These are phyloP conservation scores for Actinia tenebrosa DNA, from an alignment of 64 coral and sea anemone species.

Conservation along the genomic window DNA sequence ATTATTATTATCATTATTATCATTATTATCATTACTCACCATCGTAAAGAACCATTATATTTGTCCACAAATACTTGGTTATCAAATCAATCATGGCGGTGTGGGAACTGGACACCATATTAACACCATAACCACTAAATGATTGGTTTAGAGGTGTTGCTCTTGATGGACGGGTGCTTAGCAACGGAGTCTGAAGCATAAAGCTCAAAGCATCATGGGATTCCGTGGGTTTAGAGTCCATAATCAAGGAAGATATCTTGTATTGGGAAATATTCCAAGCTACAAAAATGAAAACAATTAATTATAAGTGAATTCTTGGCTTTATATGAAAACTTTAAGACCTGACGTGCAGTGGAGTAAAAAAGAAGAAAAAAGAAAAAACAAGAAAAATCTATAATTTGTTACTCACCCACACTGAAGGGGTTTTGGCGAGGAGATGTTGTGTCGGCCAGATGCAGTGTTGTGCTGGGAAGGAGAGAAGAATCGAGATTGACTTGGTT, in stretches of 20 bases:
- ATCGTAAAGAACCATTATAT: conserved; percentile 14
- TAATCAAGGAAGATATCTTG: background rate
- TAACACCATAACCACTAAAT: background rate
- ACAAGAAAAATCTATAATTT: too few species aligned
- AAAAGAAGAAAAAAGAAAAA: too few species aligned
- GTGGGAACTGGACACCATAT: background rate
- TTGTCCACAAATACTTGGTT: conserved; percentile 1
- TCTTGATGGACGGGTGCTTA: conserved; percentile 1
- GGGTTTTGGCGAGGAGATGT: background rate
- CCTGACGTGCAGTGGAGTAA: too few species aligned
- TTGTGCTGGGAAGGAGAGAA: background rate
- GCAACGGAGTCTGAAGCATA: background rate
- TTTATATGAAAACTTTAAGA: too few species aligned
- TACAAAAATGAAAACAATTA: background rate
- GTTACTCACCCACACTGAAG: background rate
- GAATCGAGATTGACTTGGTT: background rate
- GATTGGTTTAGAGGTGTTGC: background rate
- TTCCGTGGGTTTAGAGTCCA: background rate
- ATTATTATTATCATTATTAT: too few species aligned
- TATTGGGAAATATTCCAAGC: conserved; percentile 9
- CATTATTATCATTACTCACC: background rate
- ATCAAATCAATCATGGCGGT: background rate
- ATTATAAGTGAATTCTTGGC: background rate
- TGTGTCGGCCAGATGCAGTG: background rate
- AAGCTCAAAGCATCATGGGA: conserved; percentile 20